Evolutionary conservation across 2,888 invertebrate genomes (phyloP).

Genomic region (Xestoiulus laeticollis): DNA sequence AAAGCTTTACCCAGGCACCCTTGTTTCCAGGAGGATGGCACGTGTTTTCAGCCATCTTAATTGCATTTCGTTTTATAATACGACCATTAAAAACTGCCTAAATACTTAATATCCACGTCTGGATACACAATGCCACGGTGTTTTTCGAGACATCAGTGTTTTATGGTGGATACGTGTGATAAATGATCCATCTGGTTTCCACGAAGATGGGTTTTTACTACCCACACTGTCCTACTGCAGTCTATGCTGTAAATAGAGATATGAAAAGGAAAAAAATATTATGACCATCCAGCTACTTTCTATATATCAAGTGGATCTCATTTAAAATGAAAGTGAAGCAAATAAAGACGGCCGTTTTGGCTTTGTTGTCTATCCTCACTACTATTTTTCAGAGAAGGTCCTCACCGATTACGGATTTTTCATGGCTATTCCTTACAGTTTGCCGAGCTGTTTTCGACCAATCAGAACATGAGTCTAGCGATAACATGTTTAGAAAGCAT

Average conservation of each 20-base stretch:
- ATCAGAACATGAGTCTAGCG: not conserved
- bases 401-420: not conserved
- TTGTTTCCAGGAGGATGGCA: not conserved
- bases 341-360: not conserved
- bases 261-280: not conserved
- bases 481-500: conserved; percentile 9
- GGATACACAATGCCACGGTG: not conserved
- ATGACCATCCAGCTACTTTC: not conserved
- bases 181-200: not conserved
- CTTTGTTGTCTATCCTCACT: not conserved
- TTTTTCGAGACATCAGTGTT: not conserved
- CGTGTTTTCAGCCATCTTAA: not conserved
- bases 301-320: conserved; percentile 9
- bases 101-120: conserved; percentile 1
- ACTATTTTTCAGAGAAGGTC: not conserved
- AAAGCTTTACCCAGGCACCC: too few species aligned
- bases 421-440: not conserved
- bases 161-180: not conserved
- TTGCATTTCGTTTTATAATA: not conserved
- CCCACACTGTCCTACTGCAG: not conserved
- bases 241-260: not conserved
- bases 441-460: not conserved
- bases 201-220: not conserved
- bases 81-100: not conserved
- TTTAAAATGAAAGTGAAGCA: conserved; percentile 9